Conservation (phyloP, 1,140 invertebrate genomes). For the Choristoneura fumiferana region DNA sequence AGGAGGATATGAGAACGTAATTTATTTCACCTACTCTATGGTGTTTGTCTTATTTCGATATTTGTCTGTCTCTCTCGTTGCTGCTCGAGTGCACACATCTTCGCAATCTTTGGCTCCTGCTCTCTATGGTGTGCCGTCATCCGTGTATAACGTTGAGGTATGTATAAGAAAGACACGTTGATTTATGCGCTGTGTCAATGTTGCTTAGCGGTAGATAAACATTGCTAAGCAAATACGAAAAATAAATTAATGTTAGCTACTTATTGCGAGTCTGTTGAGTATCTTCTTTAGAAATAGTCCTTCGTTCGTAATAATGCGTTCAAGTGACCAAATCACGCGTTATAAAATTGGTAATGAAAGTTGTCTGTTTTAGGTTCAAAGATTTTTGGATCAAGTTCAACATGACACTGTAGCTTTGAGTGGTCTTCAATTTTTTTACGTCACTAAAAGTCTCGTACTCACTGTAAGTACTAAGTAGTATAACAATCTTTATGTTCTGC, state of each 20-base stretch:
- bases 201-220: too few relatives aligned
- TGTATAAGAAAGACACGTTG: neutral
- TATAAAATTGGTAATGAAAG: too few relatives aligned
- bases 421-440: conserved; percentile 55
- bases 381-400: conserved; percentile 54
- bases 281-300: too few relatives aligned
- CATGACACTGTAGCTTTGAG: conserved; percentile 51
- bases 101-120: conserved; percentile 75
- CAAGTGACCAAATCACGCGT: too few relatives aligned
- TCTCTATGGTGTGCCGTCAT: conserved; percentile 78
- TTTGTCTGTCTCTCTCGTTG: conserved; percentile 76
- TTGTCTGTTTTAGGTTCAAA: conserved; percentile 44
- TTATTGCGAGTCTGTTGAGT: too few relatives aligned
- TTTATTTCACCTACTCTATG: conserved; percentile 81
- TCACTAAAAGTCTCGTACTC: conserved; percentile 80
- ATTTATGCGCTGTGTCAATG: neutral
- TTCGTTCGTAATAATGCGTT: too few relatives aligned
- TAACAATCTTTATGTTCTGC: neutral
- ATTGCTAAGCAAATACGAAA: too few relatives aligned
- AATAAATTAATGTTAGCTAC: too few relatives aligned
- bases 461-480: conserved; percentile 66
- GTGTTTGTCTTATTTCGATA: conserved; percentile 78
- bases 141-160: conserved; percentile 80
- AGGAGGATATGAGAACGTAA: conserved; percentile 68
- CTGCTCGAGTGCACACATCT: conserved; percentile 78